Evolutionary conservation across 2,113 vertebrate genomes (phyloP).

Genomic region (Tachysurus fulvidraco): DNA sequence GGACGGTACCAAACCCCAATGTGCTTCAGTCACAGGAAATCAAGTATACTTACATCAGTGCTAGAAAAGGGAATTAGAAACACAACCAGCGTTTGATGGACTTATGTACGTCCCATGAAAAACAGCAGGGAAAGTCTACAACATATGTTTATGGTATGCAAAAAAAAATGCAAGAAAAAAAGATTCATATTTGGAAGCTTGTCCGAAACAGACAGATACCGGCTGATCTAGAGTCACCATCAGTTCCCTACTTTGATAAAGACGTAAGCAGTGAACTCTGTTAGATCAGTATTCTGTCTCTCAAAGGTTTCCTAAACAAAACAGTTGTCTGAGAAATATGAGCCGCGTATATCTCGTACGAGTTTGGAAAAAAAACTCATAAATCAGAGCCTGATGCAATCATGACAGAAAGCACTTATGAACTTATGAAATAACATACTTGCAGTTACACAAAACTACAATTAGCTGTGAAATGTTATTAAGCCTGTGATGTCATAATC

Average conservation of each 20-base stretch:
- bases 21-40: slow-evolving; percentile 5
- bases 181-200: not conserved
- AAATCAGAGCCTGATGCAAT: not conserved
- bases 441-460: not conserved
- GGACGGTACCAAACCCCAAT: not conserved
- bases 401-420: slow-evolving; percentile 3
- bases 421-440: not conserved
- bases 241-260: not conserved
- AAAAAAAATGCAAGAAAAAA: not conserved
- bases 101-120: not conserved
- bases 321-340: not conserved
- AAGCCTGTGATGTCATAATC: not conserved
- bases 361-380: not conserved
- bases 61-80: not conserved
- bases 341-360: not conserved
- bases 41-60: not conserved
- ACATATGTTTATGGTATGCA: not conserved
- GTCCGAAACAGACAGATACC: no score
- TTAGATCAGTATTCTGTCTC: not conserved
- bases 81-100: not conserved
- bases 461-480: not conserved
- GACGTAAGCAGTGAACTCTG: not conserved
- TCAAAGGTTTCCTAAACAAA: not conserved
- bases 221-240: not conserved
- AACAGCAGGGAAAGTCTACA: not conserved